Evolutionary conservation across 2,797 vertebrate species (phyloP).

Genomic region (Bradypodion ventrale): DNA sequence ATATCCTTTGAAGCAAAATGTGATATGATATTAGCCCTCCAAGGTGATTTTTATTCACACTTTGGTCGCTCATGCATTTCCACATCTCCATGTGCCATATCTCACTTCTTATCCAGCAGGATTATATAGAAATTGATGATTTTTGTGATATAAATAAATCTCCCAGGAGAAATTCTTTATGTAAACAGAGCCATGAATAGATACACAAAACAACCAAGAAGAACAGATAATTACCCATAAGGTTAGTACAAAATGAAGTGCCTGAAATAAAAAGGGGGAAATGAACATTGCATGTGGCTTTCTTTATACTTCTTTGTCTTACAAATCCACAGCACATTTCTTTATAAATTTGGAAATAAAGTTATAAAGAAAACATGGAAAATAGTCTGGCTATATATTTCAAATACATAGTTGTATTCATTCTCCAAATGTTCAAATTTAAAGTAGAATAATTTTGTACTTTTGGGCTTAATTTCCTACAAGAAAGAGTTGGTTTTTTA

Average conservation of each 20-base stretch:
- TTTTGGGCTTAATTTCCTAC: background rate
- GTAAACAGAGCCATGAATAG: conserved; percentile 64
- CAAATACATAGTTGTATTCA: conserved; percentile 28
- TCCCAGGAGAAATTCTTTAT: conserved; percentile 64
- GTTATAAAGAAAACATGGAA: conserved; percentile 38
- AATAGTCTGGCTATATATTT: conserved; percentile 43
- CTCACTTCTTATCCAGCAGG: conserved; percentile 62
- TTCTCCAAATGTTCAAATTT: conserved; percentile 41
- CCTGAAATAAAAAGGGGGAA: conserved; percentile 58
- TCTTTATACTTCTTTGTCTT: conserved; percentile 56
- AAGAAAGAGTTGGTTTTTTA: background rate
- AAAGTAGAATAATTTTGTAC: conserved; percentile 3
- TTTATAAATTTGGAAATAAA: conserved; percentile 54
- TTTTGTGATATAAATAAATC: conserved; percentile 63
- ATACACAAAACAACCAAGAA: conserved; percentile 63
- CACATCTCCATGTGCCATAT: conserved; percentile 39
- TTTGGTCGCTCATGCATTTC: conserved; percentile 65
- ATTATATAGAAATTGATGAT: conserved; percentile 69
- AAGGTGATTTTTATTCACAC: conserved; percentile 74
- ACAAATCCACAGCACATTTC: conserved; percentile 38
- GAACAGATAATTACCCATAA: conserved; percentile 71
- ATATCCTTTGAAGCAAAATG: conserved; percentile 49
- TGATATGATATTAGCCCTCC: conserved; percentile 48
- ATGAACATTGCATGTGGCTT: conserved; percentile 49
- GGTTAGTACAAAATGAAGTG: conserved; percentile 65